Evolutionary conservation across 2,113 vertebrate species (phyloP), one percentile per base, ranked within the genome.

Genomic region (Platichthys stellatus): DNA sequence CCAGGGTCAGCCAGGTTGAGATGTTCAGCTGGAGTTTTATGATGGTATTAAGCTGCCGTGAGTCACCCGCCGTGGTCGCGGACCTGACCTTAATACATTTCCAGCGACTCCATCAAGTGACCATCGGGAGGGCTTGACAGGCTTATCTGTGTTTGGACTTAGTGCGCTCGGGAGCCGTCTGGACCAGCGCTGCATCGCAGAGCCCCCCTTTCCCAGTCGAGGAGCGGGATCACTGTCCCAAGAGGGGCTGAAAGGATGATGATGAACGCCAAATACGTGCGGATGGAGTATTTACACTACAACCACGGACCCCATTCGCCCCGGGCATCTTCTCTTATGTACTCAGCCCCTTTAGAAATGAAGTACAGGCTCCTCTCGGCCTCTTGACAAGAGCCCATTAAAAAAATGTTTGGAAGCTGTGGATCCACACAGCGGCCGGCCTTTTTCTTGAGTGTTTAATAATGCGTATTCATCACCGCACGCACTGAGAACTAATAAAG

Each of bases 401-500:
- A 64, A 66, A 66, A 69, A 1, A 68, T 58, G 51, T 83, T 73
- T 81, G 35, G 63, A 78, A 60, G 82, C 49, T 35, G 61, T 64
- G 63, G 62, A 71, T 31, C 31, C 31, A 31, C 31, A 31, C 31
- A 31, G 31, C 31, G 31, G 59, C 60, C 45, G 38, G 56, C 35
- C 21, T 74, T 17, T 80, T 81, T 72, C 70, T 66, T 56, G 81
- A 84, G 68, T 54, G 69, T 82, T 81, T 70, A 72, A 78, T 78
- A 88, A 80, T 85, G 69, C 67, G 51, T 78, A 69, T 90, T 87
- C 72, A 86, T 82, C 72, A 70, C 63, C 1, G 40, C 13, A 38
- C 43, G 47, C 54, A 54, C 31, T 1, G 20, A 54, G 40, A 51
- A 59, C 76, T 61, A 74, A 45, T 67, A 74, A 74, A 70, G 23